Evolutionary conservation across 64 coral and sea anemone species (phyloP).

Genomic region (Astreopora myriophthalma): DNA sequence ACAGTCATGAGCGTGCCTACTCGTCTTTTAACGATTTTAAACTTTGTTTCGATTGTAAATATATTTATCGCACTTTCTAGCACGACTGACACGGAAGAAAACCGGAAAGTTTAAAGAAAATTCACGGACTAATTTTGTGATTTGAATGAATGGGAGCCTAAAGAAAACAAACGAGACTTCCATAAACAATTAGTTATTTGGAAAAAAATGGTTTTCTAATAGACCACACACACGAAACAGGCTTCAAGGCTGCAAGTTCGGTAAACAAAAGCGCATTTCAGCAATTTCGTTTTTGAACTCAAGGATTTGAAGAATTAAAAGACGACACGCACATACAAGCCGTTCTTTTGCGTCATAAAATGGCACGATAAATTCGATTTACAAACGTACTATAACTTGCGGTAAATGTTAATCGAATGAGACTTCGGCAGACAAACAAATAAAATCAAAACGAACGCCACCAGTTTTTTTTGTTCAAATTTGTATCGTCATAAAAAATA

Average conservation of each 20-base stretch:
- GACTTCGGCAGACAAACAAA: no score
- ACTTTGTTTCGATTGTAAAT: neutral
- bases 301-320: neutral
- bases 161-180: neutral
- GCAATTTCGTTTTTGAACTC: neutral
- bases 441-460: no score
- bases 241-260: neutral
- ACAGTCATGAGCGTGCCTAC: no score
- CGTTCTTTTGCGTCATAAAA: no score
- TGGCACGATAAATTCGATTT: no score
- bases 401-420: no score
- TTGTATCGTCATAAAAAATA: no score
- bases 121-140: neutral
- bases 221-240: slow-evolving; percentile 24
- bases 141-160: neutral
- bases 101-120: neutral
- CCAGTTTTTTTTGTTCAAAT: no score
- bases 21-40: neutral
- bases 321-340: neutral
- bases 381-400: no score
- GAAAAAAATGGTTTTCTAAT: neutral
- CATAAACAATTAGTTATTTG: neutral
- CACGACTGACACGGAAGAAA: neutral
- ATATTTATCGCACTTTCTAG: neutral
- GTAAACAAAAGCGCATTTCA: neutral